These are phyloP conservation scores for Rhadinocentrus ornatus DNA, from an alignment of 2,797 vertebrate genomes.

Conservation along the genomic window DNA sequence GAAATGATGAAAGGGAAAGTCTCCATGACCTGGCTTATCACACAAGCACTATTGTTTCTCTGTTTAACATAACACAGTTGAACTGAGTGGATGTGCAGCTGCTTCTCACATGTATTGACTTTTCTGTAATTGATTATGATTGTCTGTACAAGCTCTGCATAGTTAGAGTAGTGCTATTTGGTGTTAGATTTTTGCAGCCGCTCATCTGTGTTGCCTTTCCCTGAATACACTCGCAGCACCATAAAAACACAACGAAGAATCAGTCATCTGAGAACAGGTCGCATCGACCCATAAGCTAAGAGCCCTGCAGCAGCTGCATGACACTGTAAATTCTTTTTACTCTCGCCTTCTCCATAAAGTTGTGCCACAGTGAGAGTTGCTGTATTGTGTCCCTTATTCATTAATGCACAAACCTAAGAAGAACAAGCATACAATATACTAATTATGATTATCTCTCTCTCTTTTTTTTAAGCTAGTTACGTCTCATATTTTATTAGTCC, in stretches of 20 bases:
- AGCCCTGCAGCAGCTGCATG: slow-evolving; percentile 40
- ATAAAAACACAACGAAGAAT: slow-evolving; percentile 39
- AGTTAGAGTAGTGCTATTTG: slow-evolving; percentile 14
- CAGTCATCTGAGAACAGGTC: slow-evolving; percentile 50
- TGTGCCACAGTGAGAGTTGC: background rate
- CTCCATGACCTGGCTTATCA: slow-evolving; percentile 2
- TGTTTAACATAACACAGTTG: background rate
- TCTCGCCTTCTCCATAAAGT: slow-evolving; percentile 51
- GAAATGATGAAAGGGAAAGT: slow-evolving; percentile 9
- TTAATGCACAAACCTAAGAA: slow-evolving; percentile 4
- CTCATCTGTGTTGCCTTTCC: slow-evolving; percentile 19
- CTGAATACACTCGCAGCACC: slow-evolving; percentile 7
- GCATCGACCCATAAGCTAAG: slow-evolving; percentile 51
- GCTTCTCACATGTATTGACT: slow-evolving; percentile 18
- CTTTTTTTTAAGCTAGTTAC: background rate
- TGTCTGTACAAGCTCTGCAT: slow-evolving; percentile 4
- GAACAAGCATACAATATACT: background rate
- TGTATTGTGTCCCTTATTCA: slow-evolving; percentile 5
- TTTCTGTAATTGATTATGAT: slow-evolving; percentile 38
- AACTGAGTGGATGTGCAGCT: slow-evolving; percentile 4
- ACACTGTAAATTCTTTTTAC: slow-evolving; percentile 52
- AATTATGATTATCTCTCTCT: slow-evolving; percentile 1
- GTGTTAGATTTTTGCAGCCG: background rate
- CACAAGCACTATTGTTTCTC: slow-evolving; percentile 10
- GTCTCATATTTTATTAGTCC: background rate